Percentiles rank a stretch among this genome's conserved stretches.
Conservation (phyloP, 1,140 invertebrate species). For the Ips nitidus region DNA sequence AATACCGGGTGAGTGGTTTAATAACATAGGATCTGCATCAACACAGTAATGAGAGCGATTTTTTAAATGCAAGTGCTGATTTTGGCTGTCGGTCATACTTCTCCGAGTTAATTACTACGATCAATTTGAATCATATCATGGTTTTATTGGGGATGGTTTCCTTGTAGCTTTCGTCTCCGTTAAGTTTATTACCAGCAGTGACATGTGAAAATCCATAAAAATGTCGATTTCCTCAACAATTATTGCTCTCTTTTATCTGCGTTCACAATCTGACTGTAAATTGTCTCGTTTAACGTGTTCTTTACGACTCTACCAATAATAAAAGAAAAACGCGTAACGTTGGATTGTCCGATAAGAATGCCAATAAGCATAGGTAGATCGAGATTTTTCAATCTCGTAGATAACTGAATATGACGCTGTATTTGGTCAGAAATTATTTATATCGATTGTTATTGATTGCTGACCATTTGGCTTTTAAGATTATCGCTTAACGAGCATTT, state of each 20-base stretch:
- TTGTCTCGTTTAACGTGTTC: slow-evolving; percentile 38
- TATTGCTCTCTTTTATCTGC: slow-evolving; percentile 18
- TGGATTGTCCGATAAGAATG: slow-evolving; percentile 13
- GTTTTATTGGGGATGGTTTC: too few species aligned
- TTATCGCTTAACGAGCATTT: slow-evolving; percentile 1
- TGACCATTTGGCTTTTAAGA: slow-evolving; percentile 6
- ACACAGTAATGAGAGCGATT: too few species aligned
- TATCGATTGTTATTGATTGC: slow-evolving; percentile 26
- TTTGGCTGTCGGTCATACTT: too few species aligned
- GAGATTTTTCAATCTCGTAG: slow-evolving; percentile 32
- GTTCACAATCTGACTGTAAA: slow-evolving; percentile 38
- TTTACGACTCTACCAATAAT: slow-evolving; percentile 42
- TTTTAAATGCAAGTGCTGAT: too few species aligned
- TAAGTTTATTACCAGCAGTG: neutral
- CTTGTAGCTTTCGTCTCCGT: neutral
- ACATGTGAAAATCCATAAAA: slow-evolving; percentile 14
- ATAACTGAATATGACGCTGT: slow-evolving; percentile 23
- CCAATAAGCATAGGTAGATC: slow-evolving; percentile 9
- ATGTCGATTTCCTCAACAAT: slow-evolving; percentile 17
- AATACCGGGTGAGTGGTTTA: too few species aligned
- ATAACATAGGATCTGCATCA: too few species aligned
- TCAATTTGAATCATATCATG: too few species aligned
- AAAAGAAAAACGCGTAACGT: slow-evolving; percentile 10
- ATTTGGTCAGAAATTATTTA: slow-evolving; percentile 28
- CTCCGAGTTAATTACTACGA: too few species aligned